These are phyloP conservation scores for Erpetoichthys calabaricus DNA, from an alignment of 2,797 vertebrate species.

Conservation along the genomic window DNA sequence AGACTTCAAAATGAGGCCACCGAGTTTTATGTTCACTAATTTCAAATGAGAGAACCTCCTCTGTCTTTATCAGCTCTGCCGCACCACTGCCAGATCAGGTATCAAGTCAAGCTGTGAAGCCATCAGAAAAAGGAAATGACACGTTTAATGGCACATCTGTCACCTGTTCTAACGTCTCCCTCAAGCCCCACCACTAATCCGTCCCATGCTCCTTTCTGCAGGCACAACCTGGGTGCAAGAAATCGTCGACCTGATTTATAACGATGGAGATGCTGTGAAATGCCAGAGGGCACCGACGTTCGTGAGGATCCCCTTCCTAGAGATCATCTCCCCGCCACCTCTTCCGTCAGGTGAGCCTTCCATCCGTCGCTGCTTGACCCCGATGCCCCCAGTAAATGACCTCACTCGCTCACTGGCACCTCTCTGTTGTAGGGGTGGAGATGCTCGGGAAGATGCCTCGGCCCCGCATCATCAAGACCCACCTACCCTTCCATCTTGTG, in stretches of 20 bases:
- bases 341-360: constrained; percentile 42
- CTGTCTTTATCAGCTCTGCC: no score
- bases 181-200: background rate
- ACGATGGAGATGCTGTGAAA: constrained; percentile 19
- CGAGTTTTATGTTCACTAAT: no score
- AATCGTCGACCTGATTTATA: constrained; percentile 22
- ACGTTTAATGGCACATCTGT: no score
- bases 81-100: no score
- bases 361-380: no score
- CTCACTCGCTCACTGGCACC: no score
- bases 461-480: constrained; percentile 72
- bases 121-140: no score
- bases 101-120: no score
- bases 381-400: no score
- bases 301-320: constrained; percentile 32
- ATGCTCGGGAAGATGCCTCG: constrained; percentile 39
- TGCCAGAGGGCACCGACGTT: constrained; percentile 11
- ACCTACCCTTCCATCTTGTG: constrained; percentile 59
- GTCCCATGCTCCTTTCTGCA: constrained; percentile 7
- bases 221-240: constrained; percentile 32
- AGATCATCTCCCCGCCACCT: constrained; percentile 44
- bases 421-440: constrained; percentile 45
- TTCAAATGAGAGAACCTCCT: no score
- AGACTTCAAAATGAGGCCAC: no score
- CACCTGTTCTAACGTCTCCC: no score